Evolutionary conservation across 2,797 vertebrate genomes (phyloP).

Genomic region (Rhabdomys pumilio): DNA sequence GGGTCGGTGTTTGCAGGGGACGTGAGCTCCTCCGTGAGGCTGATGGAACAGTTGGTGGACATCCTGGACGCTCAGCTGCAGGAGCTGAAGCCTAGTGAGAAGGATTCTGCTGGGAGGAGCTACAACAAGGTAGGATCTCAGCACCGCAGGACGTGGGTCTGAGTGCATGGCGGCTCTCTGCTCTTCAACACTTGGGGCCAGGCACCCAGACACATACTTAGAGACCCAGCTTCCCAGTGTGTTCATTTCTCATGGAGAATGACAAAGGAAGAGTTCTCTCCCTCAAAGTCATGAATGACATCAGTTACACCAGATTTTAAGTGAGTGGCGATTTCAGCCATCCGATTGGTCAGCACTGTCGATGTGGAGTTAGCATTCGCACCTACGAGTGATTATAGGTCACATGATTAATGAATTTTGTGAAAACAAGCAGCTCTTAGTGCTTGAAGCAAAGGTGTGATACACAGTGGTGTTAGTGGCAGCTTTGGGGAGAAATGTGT

Average conservation of each 20-base stretch:
- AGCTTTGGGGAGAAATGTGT: constrained; percentile 45
- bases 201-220: neutral
- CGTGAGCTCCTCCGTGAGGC: constrained; percentile 96
- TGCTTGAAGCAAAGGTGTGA: neutral
- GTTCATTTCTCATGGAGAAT: constrained; percentile 62
- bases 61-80: constrained; percentile 99
- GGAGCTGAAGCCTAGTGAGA: constrained; percentile 96
- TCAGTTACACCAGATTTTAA: constrained; percentile 64
- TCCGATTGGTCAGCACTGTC: neutral
- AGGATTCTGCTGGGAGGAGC: constrained; percentile 97
- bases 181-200: constrained; percentile 65
- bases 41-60: constrained; percentile 99
- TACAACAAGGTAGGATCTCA: constrained; percentile 95
- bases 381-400: neutral
- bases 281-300: constrained; percentile 69
- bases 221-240: constrained; percentile 53
- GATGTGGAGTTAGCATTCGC: neutral
- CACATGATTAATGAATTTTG: neutral
- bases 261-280: constrained; percentile 66
- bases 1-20: constrained; percentile 97
- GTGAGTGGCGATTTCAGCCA: constrained; percentile 69
- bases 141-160: neutral
- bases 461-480: neutral
- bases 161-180: constrained; percentile 1
- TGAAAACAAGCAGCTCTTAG: neutral